phyloP scores from a whole-genome alignment of 2,797 vertebrate species.

The Intellagama lesueurii region DNA sequence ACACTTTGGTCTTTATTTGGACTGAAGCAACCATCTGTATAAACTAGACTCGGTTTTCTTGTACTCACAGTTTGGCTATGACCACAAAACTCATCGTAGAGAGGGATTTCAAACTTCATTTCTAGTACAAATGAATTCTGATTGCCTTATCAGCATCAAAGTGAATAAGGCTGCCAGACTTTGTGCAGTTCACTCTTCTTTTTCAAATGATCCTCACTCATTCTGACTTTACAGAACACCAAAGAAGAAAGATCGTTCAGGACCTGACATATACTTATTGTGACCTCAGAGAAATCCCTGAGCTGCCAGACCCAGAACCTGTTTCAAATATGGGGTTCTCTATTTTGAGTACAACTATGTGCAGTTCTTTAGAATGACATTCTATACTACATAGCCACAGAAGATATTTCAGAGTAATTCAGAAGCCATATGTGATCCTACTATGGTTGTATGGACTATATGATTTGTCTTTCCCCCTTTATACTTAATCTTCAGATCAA shows the following conservation, averaged over 20 bases:
- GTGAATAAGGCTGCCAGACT: conserved; percentile 8
- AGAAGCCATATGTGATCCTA: neutral
- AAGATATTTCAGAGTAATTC: neutral
- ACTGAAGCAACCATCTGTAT: neutral
- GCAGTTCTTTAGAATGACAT: neutral
- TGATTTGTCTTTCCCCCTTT: neutral
- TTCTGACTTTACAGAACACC: neutral
- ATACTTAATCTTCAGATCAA: neutral
- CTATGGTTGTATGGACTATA: neutral
- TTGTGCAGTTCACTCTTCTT: neutral
- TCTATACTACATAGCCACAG: neutral
- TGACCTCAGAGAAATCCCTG: neutral
- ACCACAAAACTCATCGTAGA: neutral
- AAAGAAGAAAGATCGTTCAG: neutral
- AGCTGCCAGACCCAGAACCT: neutral
- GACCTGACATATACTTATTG: neutral
- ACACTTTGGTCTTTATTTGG: neutral
- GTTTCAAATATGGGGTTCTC: conserved; percentile 17
- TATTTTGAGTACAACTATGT: neutral
- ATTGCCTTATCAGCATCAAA: neutral
- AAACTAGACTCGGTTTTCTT: neutral
- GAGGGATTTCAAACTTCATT: neutral
- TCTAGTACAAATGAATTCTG: neutral
- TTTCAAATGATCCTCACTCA: neutral
- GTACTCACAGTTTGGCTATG: neutral